Evolutionary conservation across 2,888 invertebrate species (phyloP).

Genomic region (Xestia rhomboidea): DNA sequence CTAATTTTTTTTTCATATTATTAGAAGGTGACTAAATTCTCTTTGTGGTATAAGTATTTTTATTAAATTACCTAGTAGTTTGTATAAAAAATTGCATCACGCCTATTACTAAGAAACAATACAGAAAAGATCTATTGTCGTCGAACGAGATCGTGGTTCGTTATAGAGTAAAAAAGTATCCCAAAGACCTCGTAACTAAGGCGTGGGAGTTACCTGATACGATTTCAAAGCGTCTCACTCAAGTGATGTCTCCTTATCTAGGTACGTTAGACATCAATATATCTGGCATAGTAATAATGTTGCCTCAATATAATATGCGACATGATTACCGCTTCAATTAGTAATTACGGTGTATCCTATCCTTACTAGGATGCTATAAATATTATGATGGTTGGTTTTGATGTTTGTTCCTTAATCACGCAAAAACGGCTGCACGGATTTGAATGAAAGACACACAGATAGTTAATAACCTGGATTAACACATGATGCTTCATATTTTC

Average conservation of each 20-base stretch:
- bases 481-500: neutral
- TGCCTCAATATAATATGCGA: constrained; percentile 10
- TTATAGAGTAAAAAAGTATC: constrained; percentile 40
- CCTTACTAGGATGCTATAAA: no score
- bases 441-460: neutral
- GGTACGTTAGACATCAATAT: neutral
- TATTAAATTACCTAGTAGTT: neutral
- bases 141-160: constrained; percentile 32
- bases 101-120: constrained; percentile 15
- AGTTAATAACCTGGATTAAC: neutral
- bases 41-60: neutral
- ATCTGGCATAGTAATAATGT: constrained; percentile 34
- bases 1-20: neutral
- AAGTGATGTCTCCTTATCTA: constrained; percentile 49
- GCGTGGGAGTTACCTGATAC: constrained; percentile 66
- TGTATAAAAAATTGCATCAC: constrained; percentile 14
- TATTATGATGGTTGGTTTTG: no score
- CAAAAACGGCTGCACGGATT: neutral
- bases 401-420: neutral
- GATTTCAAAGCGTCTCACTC: constrained; percentile 54
- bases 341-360: no score
- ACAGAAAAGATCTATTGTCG: constrained; percentile 48
- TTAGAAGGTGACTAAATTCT: constrained; percentile 2
- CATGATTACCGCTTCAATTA: constrained; percentile 23
- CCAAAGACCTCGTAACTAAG: constrained; percentile 40